Percentiles rank a stretch among this genome's conserved stretches.
These are phyloP conservation scores for Dynastes hyllus DNA, from an alignment of 2,888 invertebrate species.

Conservation along the genomic window DNA sequence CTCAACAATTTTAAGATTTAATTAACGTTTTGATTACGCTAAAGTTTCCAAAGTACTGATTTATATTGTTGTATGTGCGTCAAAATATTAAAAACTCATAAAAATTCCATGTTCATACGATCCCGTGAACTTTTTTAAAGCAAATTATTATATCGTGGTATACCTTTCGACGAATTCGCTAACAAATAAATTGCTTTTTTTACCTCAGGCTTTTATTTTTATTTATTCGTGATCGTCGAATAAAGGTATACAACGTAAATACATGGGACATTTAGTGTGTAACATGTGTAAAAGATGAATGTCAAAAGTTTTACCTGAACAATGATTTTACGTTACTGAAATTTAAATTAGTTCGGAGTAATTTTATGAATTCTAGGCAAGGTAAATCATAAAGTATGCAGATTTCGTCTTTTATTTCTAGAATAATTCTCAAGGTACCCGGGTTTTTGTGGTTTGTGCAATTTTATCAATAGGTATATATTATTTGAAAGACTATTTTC, in stretches of 20 bases:
- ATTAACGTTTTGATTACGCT: too few species aligned
- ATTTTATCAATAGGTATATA: too few species aligned
- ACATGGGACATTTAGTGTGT: not conserved
- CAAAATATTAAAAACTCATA: too few species aligned
- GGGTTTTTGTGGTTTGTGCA: not conserved
- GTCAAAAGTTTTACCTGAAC: conserved; percentile 27
- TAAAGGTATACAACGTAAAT: not conserved
- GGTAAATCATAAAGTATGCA: not conserved
- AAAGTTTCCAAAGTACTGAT: too few species aligned
- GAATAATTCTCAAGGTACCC: not conserved
- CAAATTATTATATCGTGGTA: not conserved
- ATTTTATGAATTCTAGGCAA: conserved; percentile 17
- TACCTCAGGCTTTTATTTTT: not conserved
- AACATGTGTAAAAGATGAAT: conserved; percentile 23
- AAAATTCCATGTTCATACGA: too few species aligned
- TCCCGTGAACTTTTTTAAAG: not conserved
- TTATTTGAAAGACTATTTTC: too few species aligned
- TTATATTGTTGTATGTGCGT: too few species aligned
- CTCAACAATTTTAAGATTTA: too few species aligned
- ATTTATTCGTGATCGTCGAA: not conserved
- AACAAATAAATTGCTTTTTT: not conserved
- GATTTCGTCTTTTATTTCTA: conserved; percentile 1
- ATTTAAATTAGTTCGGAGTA: conserved; percentile 18
- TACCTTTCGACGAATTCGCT: not conserved
- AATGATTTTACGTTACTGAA: conserved; percentile 14